Evolutionary conservation across 2,888 invertebrate genomes (phyloP), one percentile per base, ranked within the genome.

Genomic region (Dynastes maya): DNA sequence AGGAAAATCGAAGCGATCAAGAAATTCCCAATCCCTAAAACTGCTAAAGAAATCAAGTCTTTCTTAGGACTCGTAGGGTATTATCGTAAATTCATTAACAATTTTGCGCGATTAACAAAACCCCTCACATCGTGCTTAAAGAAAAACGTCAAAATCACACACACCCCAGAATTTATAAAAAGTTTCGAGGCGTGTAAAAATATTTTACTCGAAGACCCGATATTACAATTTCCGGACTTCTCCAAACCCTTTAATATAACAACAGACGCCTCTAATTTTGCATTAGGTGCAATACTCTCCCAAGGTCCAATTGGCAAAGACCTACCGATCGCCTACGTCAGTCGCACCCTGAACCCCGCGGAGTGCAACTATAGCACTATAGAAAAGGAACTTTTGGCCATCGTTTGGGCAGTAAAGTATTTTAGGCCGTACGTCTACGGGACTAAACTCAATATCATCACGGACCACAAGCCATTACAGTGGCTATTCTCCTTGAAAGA

Each of bases 271-370:
- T 37, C 37, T 5, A 37, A 37, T 6, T 6, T 37, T 5, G 37
- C 37, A 37, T 5, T 37, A 37, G 37, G 37, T 37, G 37, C 6
- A 5, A 6, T 37, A 3, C 6, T 37, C 3, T 78, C 78, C 8
- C 76, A 79, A 79, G 80, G 77, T n/a, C 4, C 61, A 4, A 77
- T 80, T 51, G 80, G 80, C 49, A 76, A 45, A 29, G 81, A 81
- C 22, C 45, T 78, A 16, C 80, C 78, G 13, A 67, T 81, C 9
- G 78, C 78, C 13, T 78, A 80, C 40, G 78, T 68, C 11, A 68
- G 49, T 11, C 65, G 76, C 13, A 71, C 79, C 16, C 65, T 80
- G n/a, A 81, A 80, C 32, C 58, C 53, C 11, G 64, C 77, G 11
- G 80, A 81, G 80, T 37, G 16, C 5, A 80, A 80, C 63, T 74